Conservation (phyloP, 1,140 invertebrate species). For the Trichogramma pretiosum region DNA sequence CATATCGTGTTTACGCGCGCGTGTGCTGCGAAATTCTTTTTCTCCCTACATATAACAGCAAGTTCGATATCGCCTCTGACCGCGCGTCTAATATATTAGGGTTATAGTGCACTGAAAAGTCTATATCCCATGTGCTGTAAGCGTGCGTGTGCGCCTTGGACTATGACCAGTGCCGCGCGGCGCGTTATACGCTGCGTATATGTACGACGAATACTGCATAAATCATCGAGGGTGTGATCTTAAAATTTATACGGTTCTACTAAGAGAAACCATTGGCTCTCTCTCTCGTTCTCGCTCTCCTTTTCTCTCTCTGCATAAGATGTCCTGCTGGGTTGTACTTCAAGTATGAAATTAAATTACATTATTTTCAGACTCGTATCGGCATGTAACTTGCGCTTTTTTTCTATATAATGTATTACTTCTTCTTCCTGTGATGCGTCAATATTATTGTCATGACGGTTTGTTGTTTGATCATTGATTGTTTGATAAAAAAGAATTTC, state of each 20-base stretch:
- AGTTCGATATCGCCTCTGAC: constrained; percentile 21
- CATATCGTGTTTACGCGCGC: constrained; percentile 10
- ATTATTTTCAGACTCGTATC: too few species aligned
- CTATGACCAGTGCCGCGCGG: background rate
- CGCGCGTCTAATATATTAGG: constrained; percentile 38
- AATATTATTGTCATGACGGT: too few species aligned
- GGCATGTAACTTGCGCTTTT: too few species aligned
- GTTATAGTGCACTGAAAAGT: constrained; percentile 22
- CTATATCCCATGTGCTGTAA: too few species aligned
- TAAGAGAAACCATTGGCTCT: background rate
- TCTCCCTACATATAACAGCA: too few species aligned
- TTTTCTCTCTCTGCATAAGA: constrained; percentile 6
- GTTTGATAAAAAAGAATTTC: too few species aligned
- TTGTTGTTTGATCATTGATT: too few species aligned
- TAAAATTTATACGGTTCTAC: background rate
- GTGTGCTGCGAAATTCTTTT: constrained; percentile 18
- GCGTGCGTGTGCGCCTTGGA: background rate
- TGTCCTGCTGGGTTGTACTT: too few species aligned
- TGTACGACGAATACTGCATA: constrained; percentile 1
- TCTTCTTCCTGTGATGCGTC: too few species aligned
- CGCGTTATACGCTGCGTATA: too few species aligned
- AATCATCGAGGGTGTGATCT: constrained; percentile 2
- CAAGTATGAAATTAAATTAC: constrained; percentile 9
- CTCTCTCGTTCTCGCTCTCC: background rate
- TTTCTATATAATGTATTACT: too few species aligned